Evolutionary conservation across 2,797 vertebrate species (phyloP).

Genomic region (Meda fulgida): DNA sequence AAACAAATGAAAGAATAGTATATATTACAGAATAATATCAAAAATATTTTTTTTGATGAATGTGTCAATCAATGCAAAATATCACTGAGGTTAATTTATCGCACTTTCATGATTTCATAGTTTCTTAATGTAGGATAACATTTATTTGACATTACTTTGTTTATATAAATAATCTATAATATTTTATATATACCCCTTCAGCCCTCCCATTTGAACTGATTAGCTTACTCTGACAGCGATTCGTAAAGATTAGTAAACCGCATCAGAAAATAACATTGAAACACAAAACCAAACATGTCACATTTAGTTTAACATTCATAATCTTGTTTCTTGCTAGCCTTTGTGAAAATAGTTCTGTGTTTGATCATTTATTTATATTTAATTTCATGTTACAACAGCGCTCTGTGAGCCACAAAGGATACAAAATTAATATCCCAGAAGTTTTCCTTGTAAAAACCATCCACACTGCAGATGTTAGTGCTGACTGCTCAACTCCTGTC

Average conservation of each 20-base stretch:
- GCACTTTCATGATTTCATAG: neutral
- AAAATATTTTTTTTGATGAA: neutral
- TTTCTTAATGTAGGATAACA: neutral
- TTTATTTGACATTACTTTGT: neutral
- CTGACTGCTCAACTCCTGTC: conserved; percentile 18
- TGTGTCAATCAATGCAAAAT: neutral
- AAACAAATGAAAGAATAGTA: neutral
- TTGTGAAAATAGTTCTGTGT: neutral
- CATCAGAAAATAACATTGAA: neutral
- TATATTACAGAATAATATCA: neutral
- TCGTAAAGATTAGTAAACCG: neutral
- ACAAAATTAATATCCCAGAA: neutral
- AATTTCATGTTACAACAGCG: neutral
- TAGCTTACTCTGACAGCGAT: neutral
- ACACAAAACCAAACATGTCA: neutral
- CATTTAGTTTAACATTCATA: neutral
- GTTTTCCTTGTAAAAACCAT: neutral
- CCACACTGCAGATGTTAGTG: neutral
- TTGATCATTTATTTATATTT: neutral
- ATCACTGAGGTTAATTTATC: neutral
- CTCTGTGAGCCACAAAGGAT: neutral
- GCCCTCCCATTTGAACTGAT: neutral
- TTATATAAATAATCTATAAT: neutral
- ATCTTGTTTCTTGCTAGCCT: neutral
- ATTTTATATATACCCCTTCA: neutral